Base-by-base conservation (phyloP, 2,888 invertebrate species). In the Meiosimyza platycephala region DNA sequence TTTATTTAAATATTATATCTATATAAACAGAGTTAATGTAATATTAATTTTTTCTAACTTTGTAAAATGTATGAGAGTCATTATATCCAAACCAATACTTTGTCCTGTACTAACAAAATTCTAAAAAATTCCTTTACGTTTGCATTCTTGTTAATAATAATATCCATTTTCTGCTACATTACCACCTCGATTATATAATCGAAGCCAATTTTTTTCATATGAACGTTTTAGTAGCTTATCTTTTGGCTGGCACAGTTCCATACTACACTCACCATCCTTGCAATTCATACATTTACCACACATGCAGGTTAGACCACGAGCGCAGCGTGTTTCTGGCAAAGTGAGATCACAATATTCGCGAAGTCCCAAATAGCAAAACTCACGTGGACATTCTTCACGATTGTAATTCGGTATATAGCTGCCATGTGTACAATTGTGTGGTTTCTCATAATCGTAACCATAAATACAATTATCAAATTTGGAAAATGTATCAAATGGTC, bases 241-340 rank as follows among this genome's bases (percentile, higher is more conserved):
- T 40, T 7, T 40, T 6, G 6, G 40, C 15, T 59, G 70, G 48
- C 70, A 70, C 13, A 70, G 28, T 5, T 70, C 54, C 70, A 70
- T 63, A n/a, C 52, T 54, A 22, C 63, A 63, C 22, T 50, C 28
- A 4, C 48, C 63, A 3, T 48, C 54, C 22, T 62, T 18, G 48
- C 70, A 70, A 16, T 63, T 63, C 63, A 63, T 63, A 54, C 70
- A 70, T 6, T 63, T 54, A 9, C 63, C 70, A 16, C 70, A 70
- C 13, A 22, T 70, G 33, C 70, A 70, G 22, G 70, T 18, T 40
- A 70, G 18, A 11, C 70, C 62, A 50, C 62, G 70, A 50, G 70
- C 70, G 63, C 70, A 70, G 15, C 54, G 62, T 47, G 40, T 33
- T n/a, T 70, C 70, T 12, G 48, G 15, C 3, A 52, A 55, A 13